A percentile compares a stretch with the other conserved stretches of the same genome.
phyloP scores from a whole-genome alignment of 2,113 vertebrate genomes.

The Dicaeum eximium region DNA sequence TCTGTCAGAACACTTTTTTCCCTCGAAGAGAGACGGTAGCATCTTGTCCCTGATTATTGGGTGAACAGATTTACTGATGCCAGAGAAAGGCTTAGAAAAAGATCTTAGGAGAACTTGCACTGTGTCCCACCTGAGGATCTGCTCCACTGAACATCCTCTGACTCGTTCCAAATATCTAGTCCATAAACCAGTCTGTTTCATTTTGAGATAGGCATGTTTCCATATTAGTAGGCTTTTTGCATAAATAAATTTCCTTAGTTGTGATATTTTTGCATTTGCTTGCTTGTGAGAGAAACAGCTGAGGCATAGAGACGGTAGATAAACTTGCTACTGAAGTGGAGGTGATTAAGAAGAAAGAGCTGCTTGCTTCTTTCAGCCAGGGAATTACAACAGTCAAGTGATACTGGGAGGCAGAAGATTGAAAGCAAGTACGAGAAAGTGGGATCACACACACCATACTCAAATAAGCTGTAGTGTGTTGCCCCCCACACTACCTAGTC shows the following conservation, averaged over 20 bases:
- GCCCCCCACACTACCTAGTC: too few relatives aligned
- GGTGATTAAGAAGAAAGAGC: background rate
- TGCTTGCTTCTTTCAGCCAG: background rate
- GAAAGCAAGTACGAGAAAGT: background rate
- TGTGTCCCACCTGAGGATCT: background rate
- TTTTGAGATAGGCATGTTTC: background rate
- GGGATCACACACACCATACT: accelerated
- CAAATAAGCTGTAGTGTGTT: background rate
- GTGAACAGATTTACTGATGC: background rate
- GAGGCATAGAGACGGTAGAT: background rate
- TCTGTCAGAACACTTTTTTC: background rate
- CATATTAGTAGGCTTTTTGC: background rate
- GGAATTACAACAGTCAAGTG: background rate
- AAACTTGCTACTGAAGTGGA: background rate
- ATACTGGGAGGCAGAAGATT: background rate
- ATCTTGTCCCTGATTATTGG: background rate
- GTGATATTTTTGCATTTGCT: background rate
- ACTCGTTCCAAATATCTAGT: background rate
- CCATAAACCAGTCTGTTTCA: background rate
- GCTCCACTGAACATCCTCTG: background rate
- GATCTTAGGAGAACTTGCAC: accelerated
- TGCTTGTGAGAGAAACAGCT: background rate
- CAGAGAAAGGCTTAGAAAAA: background rate
- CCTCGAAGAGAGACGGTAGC: accelerated
- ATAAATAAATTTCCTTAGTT: background rate